Conservation (phyloP, 2,888 invertebrate species). For the Thera britannica region DNA sequence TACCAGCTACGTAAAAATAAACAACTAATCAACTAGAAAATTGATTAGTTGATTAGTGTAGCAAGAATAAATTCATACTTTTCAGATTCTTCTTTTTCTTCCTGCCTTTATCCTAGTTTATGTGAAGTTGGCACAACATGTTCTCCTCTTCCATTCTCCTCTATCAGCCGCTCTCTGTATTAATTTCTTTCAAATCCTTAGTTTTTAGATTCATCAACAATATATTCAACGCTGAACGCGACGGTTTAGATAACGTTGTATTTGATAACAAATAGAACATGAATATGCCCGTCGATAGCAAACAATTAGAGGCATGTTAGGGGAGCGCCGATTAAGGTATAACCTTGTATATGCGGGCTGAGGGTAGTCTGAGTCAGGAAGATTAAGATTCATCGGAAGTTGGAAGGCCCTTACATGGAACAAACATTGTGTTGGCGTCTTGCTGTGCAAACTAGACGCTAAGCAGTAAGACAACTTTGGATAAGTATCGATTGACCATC, state of each 20-base stretch:
- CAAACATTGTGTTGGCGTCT: conserved; percentile 83
- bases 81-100: no score
- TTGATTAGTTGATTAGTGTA: no score
- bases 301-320: conserved; percentile 82
- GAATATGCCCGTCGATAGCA: conserved; percentile 80
- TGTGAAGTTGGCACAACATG: no score
- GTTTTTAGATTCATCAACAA: not conserved
- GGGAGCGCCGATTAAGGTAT: conserved; percentile 82
- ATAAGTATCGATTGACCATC: not conserved
- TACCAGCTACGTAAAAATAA: no score
- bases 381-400: conserved; percentile 78
- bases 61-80: no score
- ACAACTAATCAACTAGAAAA: no score
- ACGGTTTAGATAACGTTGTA: conserved; percentile 23
- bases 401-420: conserved; percentile 79
- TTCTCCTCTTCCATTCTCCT: no score
- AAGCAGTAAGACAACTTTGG: conserved; percentile 3
- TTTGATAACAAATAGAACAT: conserved; percentile 49
- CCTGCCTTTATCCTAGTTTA: no score
- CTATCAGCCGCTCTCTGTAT: no score
- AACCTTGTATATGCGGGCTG: conserved; percentile 74
- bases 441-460: conserved; percentile 38
- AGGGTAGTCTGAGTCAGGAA: conserved; percentile 80
- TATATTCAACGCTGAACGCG: conserved; percentile 21
- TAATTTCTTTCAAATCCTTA: no score